phyloP scores from a whole-genome alignment of 2,113 vertebrate genomes.

The Burhinus oedicnemus region DNA sequence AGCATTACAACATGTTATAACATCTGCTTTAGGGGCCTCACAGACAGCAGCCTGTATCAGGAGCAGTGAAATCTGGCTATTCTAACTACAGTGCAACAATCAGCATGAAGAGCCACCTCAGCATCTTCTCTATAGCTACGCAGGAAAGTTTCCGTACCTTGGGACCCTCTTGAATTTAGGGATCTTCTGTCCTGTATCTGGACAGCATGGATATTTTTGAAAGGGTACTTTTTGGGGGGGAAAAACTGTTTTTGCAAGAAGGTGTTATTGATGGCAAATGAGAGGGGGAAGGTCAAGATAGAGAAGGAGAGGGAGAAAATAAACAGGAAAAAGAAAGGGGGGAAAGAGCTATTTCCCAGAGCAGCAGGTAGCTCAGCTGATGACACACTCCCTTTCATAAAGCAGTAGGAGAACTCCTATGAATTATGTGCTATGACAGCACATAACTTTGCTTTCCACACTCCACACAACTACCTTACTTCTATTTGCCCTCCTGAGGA shows the following conservation, averaged over 20 bases:
- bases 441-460: not conserved
- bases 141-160: not conserved
- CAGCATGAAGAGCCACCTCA: not conserved
- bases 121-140: not conserved
- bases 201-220: not conserved
- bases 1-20: not conserved
- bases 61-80: not conserved
- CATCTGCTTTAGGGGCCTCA: not conserved
- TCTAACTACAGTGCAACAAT: not conserved
- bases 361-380: not conserved
- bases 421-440: not conserved
- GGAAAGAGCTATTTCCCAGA: not conserved
- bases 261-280: not conserved
- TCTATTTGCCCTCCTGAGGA: not conserved
- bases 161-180: not conserved
- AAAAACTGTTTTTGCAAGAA: not conserved
- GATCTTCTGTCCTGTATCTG: not conserved
- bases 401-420: not conserved
- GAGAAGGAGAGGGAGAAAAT: not conserved
- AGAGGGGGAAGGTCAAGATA: not conserved
- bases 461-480: not conserved
- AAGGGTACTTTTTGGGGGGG: not conserved
- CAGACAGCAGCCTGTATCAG: not conserved
- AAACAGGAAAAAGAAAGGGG: not conserved
- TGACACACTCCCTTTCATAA: not conserved